Conservation (phyloP, 2,113 vertebrate species). For the Cephalopholis sonnerati region DNA sequence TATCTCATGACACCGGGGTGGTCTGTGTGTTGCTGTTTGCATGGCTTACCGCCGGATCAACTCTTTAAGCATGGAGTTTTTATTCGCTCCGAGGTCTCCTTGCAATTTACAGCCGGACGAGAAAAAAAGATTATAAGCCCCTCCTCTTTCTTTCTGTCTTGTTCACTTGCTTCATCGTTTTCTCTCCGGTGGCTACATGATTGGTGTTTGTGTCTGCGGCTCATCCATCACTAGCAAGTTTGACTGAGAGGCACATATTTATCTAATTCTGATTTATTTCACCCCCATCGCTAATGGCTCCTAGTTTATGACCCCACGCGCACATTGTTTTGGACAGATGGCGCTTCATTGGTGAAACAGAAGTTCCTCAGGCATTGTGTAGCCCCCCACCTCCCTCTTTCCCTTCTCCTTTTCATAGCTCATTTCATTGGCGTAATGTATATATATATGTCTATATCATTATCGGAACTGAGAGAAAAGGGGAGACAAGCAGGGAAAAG, state of each 20-base stretch:
- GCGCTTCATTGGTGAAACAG: slow-evolving; percentile 71
- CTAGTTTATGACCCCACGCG: slow-evolving; percentile 80
- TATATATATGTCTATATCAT: slow-evolving; percentile 83
- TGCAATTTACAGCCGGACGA: slow-evolving; percentile 67
- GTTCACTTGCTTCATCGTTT: slow-evolving; percentile 41
- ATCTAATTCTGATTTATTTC: slow-evolving; percentile 85
- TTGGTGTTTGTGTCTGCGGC: slow-evolving; percentile 69
- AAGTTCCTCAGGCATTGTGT: slow-evolving; percentile 71
- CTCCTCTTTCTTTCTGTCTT: slow-evolving; percentile 32
- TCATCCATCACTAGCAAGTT: slow-evolving; percentile 75
- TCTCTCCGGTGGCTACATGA: slow-evolving; percentile 59
- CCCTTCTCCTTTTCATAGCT: slow-evolving; percentile 72
- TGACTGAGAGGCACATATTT: slow-evolving; percentile 81
- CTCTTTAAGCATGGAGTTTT: slow-evolving; percentile 75
- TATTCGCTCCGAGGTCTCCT: slow-evolving; percentile 68
- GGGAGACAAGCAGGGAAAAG: neutral
- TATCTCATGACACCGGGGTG: slow-evolving; percentile 80
- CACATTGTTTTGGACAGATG: slow-evolving; percentile 84
- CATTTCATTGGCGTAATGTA: slow-evolving; percentile 90
- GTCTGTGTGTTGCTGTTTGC: slow-evolving; percentile 78
- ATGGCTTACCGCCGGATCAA: slow-evolving; percentile 78
- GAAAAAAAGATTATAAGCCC: slow-evolving; percentile 60
- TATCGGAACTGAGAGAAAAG: slow-evolving; percentile 78
- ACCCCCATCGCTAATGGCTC: slow-evolving; percentile 73
- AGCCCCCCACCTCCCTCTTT: slow-evolving; percentile 21